Percentiles rank a stretch among this genome's conserved stretches.
phyloP scores from a whole-genome alignment of 2,888 invertebrate genomes.

The Erynnis tages region DNA sequence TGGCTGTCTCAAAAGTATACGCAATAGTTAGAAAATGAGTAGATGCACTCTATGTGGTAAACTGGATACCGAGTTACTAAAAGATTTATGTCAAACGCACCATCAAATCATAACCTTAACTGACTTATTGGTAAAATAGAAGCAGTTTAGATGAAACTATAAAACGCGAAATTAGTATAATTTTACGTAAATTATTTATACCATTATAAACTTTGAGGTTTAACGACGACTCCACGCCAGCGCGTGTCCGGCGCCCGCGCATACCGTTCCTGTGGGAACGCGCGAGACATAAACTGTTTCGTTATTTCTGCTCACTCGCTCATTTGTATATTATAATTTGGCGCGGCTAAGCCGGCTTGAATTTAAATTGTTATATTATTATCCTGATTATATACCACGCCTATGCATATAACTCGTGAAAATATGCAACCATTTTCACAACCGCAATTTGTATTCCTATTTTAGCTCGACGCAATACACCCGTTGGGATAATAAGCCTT shows the following conservation, averaged over 20 bases:
- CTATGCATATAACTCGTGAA: constrained; percentile 30
- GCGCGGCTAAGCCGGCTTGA: constrained; percentile 48
- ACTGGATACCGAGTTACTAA: no score
- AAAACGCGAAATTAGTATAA: no score
- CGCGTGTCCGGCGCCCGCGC: constrained; percentile 52
- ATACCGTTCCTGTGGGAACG: constrained; percentile 81
- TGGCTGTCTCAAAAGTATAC: no score
- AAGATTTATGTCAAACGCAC: no score
- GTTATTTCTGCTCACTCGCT: constrained; percentile 79
- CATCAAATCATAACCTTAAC: no score
- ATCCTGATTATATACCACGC: constrained; percentile 41
- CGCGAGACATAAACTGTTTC: constrained; percentile 77
- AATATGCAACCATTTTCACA: constrained; percentile 27
- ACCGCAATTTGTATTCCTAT: constrained; percentile 22
- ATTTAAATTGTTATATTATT: constrained; percentile 60
- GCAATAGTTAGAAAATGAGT: no score
- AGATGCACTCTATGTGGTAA: no score
- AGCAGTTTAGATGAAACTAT: no score
- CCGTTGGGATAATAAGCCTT: constrained; percentile 13
- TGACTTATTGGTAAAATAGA: no score
- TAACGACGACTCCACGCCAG: constrained; percentile 42
- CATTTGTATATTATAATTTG: constrained; percentile 81
- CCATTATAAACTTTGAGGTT: no score
- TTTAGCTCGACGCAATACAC: constrained; percentile 3
- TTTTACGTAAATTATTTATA: no score